phyloP scores from a whole-genome alignment of 2,888 invertebrate genomes.

The Nomada fabriciana region DNA sequence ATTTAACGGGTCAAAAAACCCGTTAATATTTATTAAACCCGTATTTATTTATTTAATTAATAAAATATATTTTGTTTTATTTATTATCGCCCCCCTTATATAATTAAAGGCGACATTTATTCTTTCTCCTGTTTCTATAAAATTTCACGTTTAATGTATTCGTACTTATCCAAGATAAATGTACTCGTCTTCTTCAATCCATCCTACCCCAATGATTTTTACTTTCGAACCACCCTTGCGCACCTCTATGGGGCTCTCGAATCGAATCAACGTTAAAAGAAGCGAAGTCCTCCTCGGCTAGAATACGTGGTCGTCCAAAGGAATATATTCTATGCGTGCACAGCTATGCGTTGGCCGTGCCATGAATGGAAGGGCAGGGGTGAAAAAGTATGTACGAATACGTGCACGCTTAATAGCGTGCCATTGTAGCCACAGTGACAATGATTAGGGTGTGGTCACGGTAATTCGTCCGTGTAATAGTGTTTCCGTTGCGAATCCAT shows the following conservation, averaged over 20 bases:
- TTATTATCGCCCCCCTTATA: too few relatives aligned
- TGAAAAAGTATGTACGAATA: conserved; percentile 17
- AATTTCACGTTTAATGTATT: too few relatives aligned
- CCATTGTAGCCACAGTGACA: conserved; percentile 36
- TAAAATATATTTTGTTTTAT: too few relatives aligned
- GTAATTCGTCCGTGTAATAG: conserved; percentile 55
- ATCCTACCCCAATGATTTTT: neutral
- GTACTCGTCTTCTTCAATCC: neutral
- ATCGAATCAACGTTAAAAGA: neutral
- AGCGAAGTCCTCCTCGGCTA: neutral
- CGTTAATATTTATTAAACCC: too few relatives aligned
- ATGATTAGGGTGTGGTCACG: conserved; percentile 34
- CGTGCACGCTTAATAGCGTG: neutral
- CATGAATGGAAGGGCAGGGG: neutral
- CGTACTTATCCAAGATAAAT: too few relatives aligned
- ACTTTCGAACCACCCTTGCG: neutral
- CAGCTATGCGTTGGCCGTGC: neutral
- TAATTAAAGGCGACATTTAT: too few relatives aligned
- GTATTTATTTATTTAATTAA: too few relatives aligned
- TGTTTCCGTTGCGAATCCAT: conserved; percentile 54
- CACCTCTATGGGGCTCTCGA: neutral
- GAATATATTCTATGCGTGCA: neutral
- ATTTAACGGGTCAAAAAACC: too few relatives aligned
- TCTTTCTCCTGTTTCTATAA: too few relatives aligned
- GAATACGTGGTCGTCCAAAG: neutral